phyloP scores from a whole-genome alignment of 1,140 invertebrate species.

The Oscheius sp. region DNA sequence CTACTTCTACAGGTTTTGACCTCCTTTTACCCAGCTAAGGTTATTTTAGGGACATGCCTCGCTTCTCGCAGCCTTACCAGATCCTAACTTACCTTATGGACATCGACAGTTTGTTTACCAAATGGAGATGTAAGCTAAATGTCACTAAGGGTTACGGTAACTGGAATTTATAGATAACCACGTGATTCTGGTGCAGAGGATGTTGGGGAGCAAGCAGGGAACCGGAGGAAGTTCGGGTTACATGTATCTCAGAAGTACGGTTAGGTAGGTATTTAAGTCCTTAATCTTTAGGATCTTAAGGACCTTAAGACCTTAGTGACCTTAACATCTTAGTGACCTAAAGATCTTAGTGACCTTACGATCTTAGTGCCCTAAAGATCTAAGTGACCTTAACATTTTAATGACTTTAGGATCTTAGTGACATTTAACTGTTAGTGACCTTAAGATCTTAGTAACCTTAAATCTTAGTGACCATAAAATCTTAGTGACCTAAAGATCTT shows the following conservation, averaged over 20 bases:
- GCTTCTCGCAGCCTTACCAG: slow-evolving; percentile 94
- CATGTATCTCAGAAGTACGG: slow-evolving; percentile 92
- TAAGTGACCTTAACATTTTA: no score
- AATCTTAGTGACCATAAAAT: no score
- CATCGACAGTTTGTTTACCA: slow-evolving; percentile 95
- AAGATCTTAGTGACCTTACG: no score
- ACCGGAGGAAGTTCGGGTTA: slow-evolving; percentile 97
- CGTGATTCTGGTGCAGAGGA: slow-evolving; percentile 95
- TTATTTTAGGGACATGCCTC: slow-evolving; percentile 76
- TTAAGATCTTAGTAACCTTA: no score
- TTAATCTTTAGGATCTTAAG: no score
- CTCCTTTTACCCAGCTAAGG: background rate
- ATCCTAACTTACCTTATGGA: slow-evolving; percentile 89
- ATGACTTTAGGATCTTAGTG: no score
- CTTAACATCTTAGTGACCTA: no score
- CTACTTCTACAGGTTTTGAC: slow-evolving; percentile 73
- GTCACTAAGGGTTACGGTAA: background rate
- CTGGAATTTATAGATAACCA: slow-evolving; percentile 80
- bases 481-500: no score
- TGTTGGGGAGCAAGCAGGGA: slow-evolving; percentile 95
- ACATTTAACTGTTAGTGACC: no score
- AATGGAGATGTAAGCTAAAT: slow-evolving; percentile 87
- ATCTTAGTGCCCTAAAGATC: no score
- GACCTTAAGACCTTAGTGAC: no score
- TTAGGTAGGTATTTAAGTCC: no score